Conservation (phyloP, 2,888 invertebrate species). For the Megamerina dolium region DNA sequence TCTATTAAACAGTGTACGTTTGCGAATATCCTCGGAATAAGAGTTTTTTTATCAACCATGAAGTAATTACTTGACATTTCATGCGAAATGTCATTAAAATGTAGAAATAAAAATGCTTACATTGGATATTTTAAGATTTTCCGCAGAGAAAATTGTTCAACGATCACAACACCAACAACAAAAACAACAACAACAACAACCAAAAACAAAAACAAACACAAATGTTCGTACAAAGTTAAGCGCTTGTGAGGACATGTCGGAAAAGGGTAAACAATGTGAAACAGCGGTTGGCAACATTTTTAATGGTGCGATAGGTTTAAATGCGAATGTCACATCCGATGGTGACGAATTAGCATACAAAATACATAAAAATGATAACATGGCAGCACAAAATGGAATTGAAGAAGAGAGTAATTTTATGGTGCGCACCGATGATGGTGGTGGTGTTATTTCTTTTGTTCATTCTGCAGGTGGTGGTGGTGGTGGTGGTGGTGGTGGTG, state of each 20-base stretch:
- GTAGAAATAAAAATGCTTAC: conserved; percentile 21
- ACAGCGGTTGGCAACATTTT: conserved; percentile 1
- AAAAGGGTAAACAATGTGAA: conserved; percentile 2
- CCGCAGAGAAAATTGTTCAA: conserved; percentile 10
- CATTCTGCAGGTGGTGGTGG: not conserved
- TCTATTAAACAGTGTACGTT: no score
- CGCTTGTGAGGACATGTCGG: not conserved
- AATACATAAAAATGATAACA: conserved; percentile 9
- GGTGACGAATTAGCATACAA: conserved; percentile 5
- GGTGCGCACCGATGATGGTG: not conserved
- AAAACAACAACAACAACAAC: conserved; percentile 5
- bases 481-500: conserved; percentile 3
- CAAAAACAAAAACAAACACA: conserved; percentile 6
- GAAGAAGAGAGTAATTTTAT: conserved; percentile 4
- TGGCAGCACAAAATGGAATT: not conserved
- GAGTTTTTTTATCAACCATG: no score
- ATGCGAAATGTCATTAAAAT: no score
- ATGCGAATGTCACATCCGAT: no score
- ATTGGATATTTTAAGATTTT: conserved; percentile 22
- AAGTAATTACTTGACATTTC: no score
- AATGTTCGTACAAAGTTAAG: conserved; percentile 10
- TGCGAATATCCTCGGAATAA: no score
- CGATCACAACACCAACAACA: conserved; percentile 1
- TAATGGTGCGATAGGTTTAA: conserved; percentile 2
- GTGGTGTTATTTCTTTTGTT: conserved; percentile 12